phyloP scores from a whole-genome alignment of 2,113 vertebrate genomes.

The Arizona elegans region DNA sequence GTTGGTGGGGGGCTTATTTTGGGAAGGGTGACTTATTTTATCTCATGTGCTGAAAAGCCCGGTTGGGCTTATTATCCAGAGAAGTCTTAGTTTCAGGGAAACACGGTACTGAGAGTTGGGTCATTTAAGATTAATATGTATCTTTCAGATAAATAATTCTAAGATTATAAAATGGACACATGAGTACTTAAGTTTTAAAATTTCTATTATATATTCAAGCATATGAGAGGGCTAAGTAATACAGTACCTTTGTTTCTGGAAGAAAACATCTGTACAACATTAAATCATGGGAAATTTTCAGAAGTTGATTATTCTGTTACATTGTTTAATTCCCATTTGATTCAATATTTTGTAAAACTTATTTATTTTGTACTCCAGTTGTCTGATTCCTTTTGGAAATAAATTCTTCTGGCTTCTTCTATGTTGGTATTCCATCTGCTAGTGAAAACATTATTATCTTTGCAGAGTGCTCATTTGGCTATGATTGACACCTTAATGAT shows the following conservation, averaged over 20 bases:
- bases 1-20: too few relatives aligned
- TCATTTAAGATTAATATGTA: neutral
- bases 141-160: neutral
- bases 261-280: neutral
- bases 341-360: neutral
- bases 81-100: too few relatives aligned
- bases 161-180: neutral
- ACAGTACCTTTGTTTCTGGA: neutral
- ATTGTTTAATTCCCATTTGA: neutral
- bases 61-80: too few relatives aligned
- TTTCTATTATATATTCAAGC: neutral
- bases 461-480: slow-evolving; percentile 91
- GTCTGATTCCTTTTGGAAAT: neutral
- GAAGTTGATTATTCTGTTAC: neutral
- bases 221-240: neutral
- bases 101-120: neutral
- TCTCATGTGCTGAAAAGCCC: too few relatives aligned
- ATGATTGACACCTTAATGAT: slow-evolving; percentile 97
- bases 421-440: neutral
- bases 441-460: neutral
- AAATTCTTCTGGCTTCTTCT: neutral
- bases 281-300: neutral
- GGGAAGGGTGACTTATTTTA: too few relatives aligned
- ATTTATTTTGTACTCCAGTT: neutral
- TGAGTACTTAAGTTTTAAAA: neutral